Base-by-base conservation (phyloP, 2,797 vertebrate genomes). In the Rachycentron canadum region DNA sequence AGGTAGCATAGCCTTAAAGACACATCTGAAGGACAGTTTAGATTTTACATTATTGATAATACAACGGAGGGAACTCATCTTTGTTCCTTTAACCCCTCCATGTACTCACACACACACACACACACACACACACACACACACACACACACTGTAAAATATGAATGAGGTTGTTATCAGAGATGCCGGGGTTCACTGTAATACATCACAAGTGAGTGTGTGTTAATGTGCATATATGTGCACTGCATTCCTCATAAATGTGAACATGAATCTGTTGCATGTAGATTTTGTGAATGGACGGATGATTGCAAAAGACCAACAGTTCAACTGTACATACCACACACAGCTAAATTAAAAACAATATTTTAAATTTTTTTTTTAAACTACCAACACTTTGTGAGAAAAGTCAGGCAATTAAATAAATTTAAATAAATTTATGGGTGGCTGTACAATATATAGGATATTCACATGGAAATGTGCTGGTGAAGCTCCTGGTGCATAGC, bases 81-180 rank as follows among this genome's bases (percentile, higher is more conserved):
- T 61, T 85, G 75, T 66, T 76, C 68, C 67, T 66, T 43, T 85
- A 58, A 62, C 66, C 64, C 53, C 58, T 65, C 45, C 49, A 57
- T 61, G 57, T 70, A 60, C 74, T 57, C 60, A n/a, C 71, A 59
- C 69, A 56, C 59, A 64, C 55, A 66, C 67, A 83, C 77, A 47
- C 28, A n/a, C n/a, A n/a, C n/a, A n/a, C n/a, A n/a, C n/a, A n/a
- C n/a, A 60, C 74, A 53, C 60, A n/a, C 71, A 59, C 69, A 56
- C 60, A 65, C 55, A 62, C 67, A 83, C 77, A 47, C 28, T 25
- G 62, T 92, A 62, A 92, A 93, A 89, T 90, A 91, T 92, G 83
- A 73, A 92, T 92, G 86, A 93, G 71, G 63, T 49, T 84, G 88
- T 88, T 86, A 87, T 87, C 73, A 59, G 83, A 86, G 86, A 89